Evolutionary conservation across 2,888 invertebrate species (phyloP), one percentile per base, ranked within the genome.

Genomic region (Cyclophora punctaria): DNA sequence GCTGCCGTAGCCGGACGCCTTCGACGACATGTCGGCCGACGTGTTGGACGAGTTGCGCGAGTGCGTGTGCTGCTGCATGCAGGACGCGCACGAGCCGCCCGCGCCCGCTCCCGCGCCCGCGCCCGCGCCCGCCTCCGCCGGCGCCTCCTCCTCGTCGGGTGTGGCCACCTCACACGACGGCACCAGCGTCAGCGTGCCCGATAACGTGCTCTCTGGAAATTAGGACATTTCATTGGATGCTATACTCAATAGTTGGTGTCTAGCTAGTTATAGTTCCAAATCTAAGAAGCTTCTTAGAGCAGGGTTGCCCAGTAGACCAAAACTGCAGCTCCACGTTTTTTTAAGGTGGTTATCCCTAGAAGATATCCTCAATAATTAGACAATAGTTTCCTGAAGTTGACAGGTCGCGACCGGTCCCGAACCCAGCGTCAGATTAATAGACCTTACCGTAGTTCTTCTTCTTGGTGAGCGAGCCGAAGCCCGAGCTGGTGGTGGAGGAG

Each of bases 1-100:
- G 83, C 95, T 96, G 83, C 96, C 96, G 84, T 97, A 97, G 55
- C 96, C 97, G 49, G 96, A 96, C 69, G 95, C 96, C 89, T 95
- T 94, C 60, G 92, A 92, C 81, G 49, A 87, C 84, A 86, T 84
- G 59, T 89, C 89, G 3, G 86, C 88, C 46, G 91, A 91, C 73
- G 93, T 93, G 85, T 93, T 94, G 76, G 93, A 93, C 62, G 93
- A 94, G 89, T 94, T 94, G 62, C 94, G 83, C 50, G 93, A 93
- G 84, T 94, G 94, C 55, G 91, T 91, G 67, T 89, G 90, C 62
- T 81, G 83, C 62, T 81, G 80, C 62, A 74, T 59, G 61, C 83
- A 84, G 51, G 79, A 71, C 48, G 75, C 76, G 63, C 77, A 73
- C 67, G 57, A 50, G 58, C 50, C 58, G 20, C 20, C 20, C 49